phyloP scores from a whole-genome alignment of 2,888 invertebrate species.

The Rotaria socialis region DNA sequence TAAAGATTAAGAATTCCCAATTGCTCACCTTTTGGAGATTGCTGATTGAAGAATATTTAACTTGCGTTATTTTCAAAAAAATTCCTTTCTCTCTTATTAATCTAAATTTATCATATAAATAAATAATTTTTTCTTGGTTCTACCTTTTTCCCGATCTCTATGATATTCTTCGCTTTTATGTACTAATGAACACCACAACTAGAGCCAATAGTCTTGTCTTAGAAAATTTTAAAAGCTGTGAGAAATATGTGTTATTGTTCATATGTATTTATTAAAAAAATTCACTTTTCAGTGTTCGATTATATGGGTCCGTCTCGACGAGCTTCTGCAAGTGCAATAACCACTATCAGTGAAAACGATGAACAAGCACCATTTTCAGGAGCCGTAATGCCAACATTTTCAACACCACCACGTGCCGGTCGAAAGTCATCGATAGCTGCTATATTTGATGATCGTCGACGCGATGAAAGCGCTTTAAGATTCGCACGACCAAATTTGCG shows the following conservation, averaged over 20 bases:
- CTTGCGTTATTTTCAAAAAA: too few species aligned
- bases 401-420: neutral
- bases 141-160: too few species aligned
- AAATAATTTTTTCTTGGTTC: too few species aligned
- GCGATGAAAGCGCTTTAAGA: neutral
- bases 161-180: too few species aligned
- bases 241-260: too few species aligned
- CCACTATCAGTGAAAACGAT: neutral
- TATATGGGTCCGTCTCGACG: neutral
- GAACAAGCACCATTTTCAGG: neutral
- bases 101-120: too few species aligned
- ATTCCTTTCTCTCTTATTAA: too few species aligned
- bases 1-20: too few species aligned
- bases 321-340: neutral
- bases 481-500: constrained; percentile 30
- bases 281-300: neutral
- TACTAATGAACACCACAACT: too few species aligned
- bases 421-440: neutral
- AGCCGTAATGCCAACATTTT: neutral
- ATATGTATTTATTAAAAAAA: neutral
- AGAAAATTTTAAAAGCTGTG: neutral
- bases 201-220: neutral
- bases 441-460: constrained; percentile 31
- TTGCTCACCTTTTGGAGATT: too few species aligned
- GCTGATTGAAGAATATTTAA: too few species aligned